Evolutionary conservation across 2,113 vertebrate genomes (phyloP), one percentile per base, ranked within the genome.

Genomic region (Lophura nycthemera): DNA sequence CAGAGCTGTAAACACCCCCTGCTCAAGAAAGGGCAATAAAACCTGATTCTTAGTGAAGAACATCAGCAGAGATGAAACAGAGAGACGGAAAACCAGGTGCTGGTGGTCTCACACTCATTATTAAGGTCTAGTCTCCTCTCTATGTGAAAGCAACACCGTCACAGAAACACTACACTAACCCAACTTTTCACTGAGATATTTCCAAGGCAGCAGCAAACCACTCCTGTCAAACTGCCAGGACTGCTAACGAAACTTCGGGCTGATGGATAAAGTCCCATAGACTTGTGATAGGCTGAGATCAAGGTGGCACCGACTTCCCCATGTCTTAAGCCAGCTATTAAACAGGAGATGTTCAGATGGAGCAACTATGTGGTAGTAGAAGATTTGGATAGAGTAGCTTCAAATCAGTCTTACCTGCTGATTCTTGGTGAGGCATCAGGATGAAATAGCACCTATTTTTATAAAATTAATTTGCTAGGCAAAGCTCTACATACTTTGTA

Each of bases 1-100:
- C 80, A 47, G 11, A 64, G 57, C 10, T 83, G 48, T 65, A 25
- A 96, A 93, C 89, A 80, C 43, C 65, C 65, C n/a, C 40, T 1
- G 42, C 90, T 81, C 86, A 76, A 66, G 16, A 78, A 91, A 75
- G 8, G 78, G 59, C 65, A 76, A 59, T 57, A 12, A 73, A 29
- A 3, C 18, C 52, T 92, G 69, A 69, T 90, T 54, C 38, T 71
- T 4, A 19, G 24, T 16, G 75, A 77, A 36, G 30, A 73, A 42
- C 2, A 24, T 52, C 75, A 76, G 75, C 36, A 45, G 1, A 5
- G 38, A 61, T 8, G 38, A 59, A 45, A 65, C 11, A 14, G 0
- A 0, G 59, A 34, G 71, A 48, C 36, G 24, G 38, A 77, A 67
- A 90, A 6, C 8, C n/a, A 52, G 48, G 43, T 11, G 3, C 20